Conservation (phyloP, 1,140 invertebrate species). For the Helicorthomorpha holstii region DNA sequence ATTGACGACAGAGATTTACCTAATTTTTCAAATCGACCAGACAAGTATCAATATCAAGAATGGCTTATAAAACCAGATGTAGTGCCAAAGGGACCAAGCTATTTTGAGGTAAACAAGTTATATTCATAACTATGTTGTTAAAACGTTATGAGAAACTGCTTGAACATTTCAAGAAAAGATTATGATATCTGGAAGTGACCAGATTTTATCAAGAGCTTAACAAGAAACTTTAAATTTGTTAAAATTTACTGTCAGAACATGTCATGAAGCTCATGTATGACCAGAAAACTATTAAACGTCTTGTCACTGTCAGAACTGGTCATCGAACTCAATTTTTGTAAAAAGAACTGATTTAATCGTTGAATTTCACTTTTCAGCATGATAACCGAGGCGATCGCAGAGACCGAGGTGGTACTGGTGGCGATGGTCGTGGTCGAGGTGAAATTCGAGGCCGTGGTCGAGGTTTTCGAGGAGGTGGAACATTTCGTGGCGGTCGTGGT, state of each 20-base stretch:
- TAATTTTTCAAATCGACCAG: constrained; percentile 7
- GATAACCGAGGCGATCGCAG: constrained; percentile 2
- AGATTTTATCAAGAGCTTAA: neutral
- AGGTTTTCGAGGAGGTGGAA: neutral
- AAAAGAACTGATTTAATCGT: neutral
- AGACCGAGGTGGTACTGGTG: neutral
- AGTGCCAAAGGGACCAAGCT: constrained; percentile 9
- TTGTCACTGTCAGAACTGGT: too few species aligned
- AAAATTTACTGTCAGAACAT: neutral
- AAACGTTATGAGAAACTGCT: neutral
- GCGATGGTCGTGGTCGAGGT: neutral
- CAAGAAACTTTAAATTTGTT: neutral
- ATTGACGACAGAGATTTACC: constrained; percentile 1
- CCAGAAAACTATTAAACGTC: neutral
- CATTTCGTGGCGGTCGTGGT: neutral
- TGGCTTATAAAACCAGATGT: constrained; percentile 9
- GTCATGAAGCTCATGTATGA: neutral
- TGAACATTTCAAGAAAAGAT: neutral
- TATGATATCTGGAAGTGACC: neutral
- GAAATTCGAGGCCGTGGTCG: neutral
- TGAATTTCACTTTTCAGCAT: constrained; percentile 6
- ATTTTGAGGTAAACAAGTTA: constrained; percentile 8
- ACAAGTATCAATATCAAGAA: constrained; percentile 5
- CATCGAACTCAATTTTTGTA: too few species aligned
- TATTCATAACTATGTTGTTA: neutral